Evolutionary conservation across 2,888 invertebrate genomes (phyloP), one percentile per base, ranked within the genome.

Genomic region (Blomia tropicalis): DNA sequence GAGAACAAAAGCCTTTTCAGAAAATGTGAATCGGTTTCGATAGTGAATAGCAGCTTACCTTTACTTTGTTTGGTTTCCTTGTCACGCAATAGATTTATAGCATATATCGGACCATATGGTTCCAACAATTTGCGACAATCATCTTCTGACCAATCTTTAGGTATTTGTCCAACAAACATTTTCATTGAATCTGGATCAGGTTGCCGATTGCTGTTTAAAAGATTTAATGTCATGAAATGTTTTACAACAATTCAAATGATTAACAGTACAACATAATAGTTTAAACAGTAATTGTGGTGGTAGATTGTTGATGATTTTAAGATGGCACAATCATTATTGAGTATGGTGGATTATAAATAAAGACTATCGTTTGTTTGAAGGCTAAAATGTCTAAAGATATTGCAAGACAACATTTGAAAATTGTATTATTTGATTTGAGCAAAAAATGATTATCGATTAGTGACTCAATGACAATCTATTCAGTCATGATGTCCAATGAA

Each of bases 141-240:
- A 73, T 87, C 85, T 78, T 98, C 98, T 76, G 91, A 91, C 93
- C 95, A 93, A 70, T 87, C 85, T 67, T 93, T 83, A 65, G 96
- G 96, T 71, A 98, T 90, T 77, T 93, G 91, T 59, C 91, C 90
- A 68, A 98, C 95, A 78, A 98, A 98, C 96, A 98, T 96, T 79
- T 92, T 98, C 73, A 98, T 96, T 73, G 90, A 90, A 78, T 98
- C 96, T 32, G 89, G 85, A 77, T 98, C 96, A n/a, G 96, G 96
- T 77, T 90, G 43, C 29, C 61, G 63, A 11, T 47, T n/a, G 27
- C 51, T 22, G n/a, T 14, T 47, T 25, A n/a, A 7, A 47, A 47
- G n/a, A 41, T n/a, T 41, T 14, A 41, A 41, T 17, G n/a, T 17
- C 41, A 41, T 41, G 41, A 41, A 41, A 41, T 17, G n/a, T 17